Evolutionary conservation across 2,113 vertebrate genomes (phyloP).

Genomic region (Indri indri): DNA sequence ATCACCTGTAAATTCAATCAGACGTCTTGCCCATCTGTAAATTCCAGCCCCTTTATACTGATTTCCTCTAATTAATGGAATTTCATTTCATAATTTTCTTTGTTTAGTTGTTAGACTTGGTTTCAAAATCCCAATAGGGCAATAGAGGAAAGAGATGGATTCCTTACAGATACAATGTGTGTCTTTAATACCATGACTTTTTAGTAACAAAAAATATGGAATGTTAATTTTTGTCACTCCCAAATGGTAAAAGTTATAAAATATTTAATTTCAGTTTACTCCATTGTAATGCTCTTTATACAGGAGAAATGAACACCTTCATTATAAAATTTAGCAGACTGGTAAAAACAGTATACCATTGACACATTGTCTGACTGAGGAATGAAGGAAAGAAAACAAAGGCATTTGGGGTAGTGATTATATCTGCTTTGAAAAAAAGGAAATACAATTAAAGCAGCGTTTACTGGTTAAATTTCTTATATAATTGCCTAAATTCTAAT

Average conservation of each 20-base stretch:
- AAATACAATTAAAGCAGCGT: neutral
- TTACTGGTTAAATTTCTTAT: conserved; percentile 19
- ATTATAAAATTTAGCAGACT: neutral
- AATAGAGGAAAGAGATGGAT: neutral
- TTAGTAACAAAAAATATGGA: neutral
- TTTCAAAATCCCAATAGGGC: conserved; percentile 43
- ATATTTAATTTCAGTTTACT: conserved; percentile 21
- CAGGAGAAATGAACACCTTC: neutral
- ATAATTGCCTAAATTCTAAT: neutral
- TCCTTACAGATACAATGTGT: conserved; percentile 39
- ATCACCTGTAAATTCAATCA: conserved; percentile 77
- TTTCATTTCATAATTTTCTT: conserved; percentile 74
- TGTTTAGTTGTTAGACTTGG: conserved; percentile 65
- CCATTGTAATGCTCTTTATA: neutral
- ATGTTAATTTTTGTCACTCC: conserved; percentile 2
- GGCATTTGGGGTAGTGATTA: neutral
- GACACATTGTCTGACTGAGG: neutral
- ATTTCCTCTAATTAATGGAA: conserved; percentile 74
- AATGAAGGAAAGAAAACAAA: neutral
- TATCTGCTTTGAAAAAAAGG: neutral
- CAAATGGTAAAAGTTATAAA: neutral
- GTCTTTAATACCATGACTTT: neutral
- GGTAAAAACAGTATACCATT: neutral
- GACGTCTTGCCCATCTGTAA: conserved; percentile 80
- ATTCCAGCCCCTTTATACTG: conserved; percentile 68